Conservation (phyloP, 2,797 vertebrate genomes). For the Neosilurus hyrtlii region DNA sequence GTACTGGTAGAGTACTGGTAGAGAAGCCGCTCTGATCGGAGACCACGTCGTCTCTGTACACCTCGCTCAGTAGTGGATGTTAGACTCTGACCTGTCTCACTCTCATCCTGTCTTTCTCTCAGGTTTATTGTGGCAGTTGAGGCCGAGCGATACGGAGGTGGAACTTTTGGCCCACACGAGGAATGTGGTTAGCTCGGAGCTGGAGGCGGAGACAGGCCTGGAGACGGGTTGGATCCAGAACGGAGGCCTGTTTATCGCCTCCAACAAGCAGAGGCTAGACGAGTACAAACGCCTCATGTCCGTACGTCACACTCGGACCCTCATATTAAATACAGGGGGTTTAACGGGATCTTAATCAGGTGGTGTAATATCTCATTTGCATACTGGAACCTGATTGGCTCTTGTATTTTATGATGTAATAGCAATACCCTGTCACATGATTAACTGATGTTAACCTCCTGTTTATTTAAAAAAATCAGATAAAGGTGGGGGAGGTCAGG, state of each 20-base stretch:
- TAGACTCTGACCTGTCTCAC: neutral
- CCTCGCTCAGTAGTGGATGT: neutral
- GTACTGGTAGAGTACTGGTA: neutral
- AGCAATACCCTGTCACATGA: neutral
- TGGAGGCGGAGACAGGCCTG: constrained; percentile 89
- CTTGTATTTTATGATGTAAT: neutral
- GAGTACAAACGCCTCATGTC: constrained; percentile 98
- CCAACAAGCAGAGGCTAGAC: constrained; percentile 90
- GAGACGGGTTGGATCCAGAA: constrained; percentile 96
- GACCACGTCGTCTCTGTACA: neutral
- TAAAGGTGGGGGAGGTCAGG: neutral
- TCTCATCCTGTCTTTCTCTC: constrained; percentile 10
- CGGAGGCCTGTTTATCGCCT: constrained; percentile 95
- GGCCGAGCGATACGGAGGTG: constrained; percentile 94
- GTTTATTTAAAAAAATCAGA: neutral
- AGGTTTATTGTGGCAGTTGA: constrained; percentile 97
- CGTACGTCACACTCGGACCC: constrained; percentile 65
- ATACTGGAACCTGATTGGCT: constrained; percentile 6
- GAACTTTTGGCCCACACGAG: constrained; percentile 91
- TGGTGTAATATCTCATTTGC: neutral
- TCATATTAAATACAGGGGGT: neutral
- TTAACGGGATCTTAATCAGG: too few relatives aligned
- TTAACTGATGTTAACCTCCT: neutral
- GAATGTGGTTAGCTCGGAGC: constrained; percentile 83
- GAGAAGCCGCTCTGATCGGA: neutral